phyloP scores from a whole-genome alignment of 2,888 invertebrate species.

The Tridacna gigas region DNA sequence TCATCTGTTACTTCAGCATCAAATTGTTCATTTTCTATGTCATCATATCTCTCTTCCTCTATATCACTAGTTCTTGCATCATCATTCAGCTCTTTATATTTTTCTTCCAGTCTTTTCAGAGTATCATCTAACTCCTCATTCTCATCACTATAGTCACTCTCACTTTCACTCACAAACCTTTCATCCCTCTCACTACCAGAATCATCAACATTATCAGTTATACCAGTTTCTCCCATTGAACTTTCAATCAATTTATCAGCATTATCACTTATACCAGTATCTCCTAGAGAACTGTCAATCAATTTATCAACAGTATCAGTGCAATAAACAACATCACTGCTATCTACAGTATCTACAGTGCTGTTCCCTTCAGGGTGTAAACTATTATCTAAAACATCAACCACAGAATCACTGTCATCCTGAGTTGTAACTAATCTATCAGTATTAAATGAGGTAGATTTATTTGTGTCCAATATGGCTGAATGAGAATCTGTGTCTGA shows the following conservation, averaged over 20 bases:
- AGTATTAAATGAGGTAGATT: constrained; percentile 55
- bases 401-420: constrained; percentile 9
- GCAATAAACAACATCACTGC: not conserved
- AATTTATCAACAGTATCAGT: not conserved
- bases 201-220: constrained; percentile 29
- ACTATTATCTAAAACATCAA: constrained; percentile 19
- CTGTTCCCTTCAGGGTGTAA: not conserved
- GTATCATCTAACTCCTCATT: constrained; percentile 38
- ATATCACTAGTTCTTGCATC: constrained; percentile 32
- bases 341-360: not conserved
- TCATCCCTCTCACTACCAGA: constrained; percentile 27
- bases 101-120: constrained; percentile 31
- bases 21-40: constrained; percentile 23
- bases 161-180: constrained; percentile 32
- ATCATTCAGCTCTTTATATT: constrained; percentile 45
- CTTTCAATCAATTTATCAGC: too few species aligned
- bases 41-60: constrained; percentile 34
- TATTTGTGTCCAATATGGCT: constrained; percentile 22
- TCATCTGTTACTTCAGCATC: constrained; percentile 2
- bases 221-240: constrained; percentile 29
- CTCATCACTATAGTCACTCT: constrained; percentile 39
- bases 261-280: constrained; percentile 87
- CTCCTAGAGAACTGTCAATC: not conserved
- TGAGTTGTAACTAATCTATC: constrained; percentile 30
- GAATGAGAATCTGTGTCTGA: constrained; percentile 24